These are phyloP conservation scores for Pandemis heparana DNA, from an alignment of 2,888 invertebrate species.

Conservation along the genomic window DNA sequence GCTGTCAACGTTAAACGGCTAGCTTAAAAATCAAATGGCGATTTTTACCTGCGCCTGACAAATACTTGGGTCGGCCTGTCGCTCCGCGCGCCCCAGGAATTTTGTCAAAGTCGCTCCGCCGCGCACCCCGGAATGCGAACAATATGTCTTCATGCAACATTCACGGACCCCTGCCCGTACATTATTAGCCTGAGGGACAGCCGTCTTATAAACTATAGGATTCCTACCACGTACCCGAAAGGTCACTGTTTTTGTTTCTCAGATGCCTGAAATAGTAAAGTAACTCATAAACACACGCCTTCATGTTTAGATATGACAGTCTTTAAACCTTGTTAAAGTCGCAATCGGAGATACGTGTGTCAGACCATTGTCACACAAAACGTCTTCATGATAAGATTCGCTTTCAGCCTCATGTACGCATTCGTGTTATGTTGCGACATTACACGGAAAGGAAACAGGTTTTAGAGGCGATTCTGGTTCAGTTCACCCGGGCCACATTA, in stretches of 20 bases:
- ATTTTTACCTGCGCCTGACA: constrained; percentile 53
- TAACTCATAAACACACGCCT: not conserved
- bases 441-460: constrained; percentile 31
- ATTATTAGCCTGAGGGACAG: constrained; percentile 67
- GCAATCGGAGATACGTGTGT: not conserved
- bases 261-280: constrained; percentile 1
- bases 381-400: constrained; percentile 8
- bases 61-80: constrained; percentile 52
- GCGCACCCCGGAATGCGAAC: constrained; percentile 64
- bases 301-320: not conserved
- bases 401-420: constrained; percentile 16
- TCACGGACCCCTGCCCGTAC: constrained; percentile 66
- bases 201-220: constrained; percentile 66
- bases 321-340: not conserved
- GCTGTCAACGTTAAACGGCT: constrained; percentile 43
- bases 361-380: constrained; percentile 8
- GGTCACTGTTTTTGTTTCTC: constrained; percentile 28
- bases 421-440: constrained; percentile 19
- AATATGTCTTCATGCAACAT: constrained; percentile 77
- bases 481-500: constrained; percentile 49
- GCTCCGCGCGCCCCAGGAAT: constrained; percentile 55
- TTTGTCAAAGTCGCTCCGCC: constrained; percentile 71
- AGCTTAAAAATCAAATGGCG: constrained; percentile 48
- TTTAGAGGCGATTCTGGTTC: constrained; percentile 43
- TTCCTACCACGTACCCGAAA: constrained; percentile 57